Conservation (phyloP, 2,113 vertebrate species). For the Callospermophilus lateralis region DNA sequence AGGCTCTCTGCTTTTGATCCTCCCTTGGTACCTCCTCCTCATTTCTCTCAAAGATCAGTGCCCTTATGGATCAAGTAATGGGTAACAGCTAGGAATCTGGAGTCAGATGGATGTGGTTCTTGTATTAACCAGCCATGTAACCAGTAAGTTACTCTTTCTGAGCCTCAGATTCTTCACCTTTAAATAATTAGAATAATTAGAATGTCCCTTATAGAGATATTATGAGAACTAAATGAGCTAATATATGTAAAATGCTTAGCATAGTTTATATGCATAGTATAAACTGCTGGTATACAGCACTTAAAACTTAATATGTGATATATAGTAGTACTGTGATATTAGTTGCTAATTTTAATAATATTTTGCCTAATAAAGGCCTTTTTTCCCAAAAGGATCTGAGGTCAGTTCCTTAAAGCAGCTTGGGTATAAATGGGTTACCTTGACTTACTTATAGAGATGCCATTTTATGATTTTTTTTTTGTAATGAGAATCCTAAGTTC, state of each 20-base stretch:
- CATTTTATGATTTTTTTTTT: conserved; percentile 1
- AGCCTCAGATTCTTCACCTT: not conserved
- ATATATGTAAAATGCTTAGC: not conserved
- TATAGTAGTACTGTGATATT: not conserved
- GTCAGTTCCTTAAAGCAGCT: not conserved
- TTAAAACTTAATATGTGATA: not conserved
- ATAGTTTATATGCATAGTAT: not conserved
- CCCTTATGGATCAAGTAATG: not conserved
- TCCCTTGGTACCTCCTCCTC: not conserved
- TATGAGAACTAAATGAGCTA: conserved; percentile 17
- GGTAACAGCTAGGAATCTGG: not conserved
- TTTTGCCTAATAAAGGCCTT: not conserved
- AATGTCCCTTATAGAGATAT: not conserved
- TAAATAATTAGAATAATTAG: not conserved
- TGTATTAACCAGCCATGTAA: not conserved
- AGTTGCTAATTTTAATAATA: not conserved
- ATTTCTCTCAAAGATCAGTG: conserved; percentile 13
- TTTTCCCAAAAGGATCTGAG: not conserved
- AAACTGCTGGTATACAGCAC: not conserved
- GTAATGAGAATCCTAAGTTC: not conserved
- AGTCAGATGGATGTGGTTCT: not conserved
- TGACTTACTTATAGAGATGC: not conserved
- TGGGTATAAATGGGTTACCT: not conserved
- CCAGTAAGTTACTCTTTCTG: not conserved
- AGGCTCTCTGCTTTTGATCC: not conserved